Conservation (phyloP, 2,888 invertebrate species). For the Merodon equestris region DNA sequence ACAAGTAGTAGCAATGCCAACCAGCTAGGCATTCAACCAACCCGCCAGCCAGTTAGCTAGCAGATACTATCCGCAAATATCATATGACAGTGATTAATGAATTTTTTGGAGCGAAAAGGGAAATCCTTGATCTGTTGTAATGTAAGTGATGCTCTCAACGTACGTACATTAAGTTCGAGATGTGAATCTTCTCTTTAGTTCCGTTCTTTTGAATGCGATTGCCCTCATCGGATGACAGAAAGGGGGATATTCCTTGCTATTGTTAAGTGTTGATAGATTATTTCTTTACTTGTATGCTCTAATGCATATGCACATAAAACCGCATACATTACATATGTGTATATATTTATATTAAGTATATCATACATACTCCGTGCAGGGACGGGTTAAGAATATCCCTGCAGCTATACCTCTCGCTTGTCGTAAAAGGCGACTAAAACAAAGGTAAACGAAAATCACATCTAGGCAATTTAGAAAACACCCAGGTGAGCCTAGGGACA, state of each 20-base stretch:
- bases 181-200: conserved; percentile 42
- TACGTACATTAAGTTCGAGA: conserved; percentile 34
- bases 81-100: conserved; percentile 69
- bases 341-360: no score
- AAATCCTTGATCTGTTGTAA: conserved; percentile 69
- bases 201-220: conserved; percentile 56
- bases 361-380: no score
- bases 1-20: conserved; percentile 51
- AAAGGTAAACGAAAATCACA: no score
- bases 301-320: background rate
- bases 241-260: conserved; percentile 24
- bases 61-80: conserved; percentile 68
- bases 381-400: conserved; percentile 9
- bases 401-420: no score
- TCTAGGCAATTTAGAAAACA: no score
- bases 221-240: conserved; percentile 7
- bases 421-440: no score
- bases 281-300: conserved; percentile 26
- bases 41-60: conserved; percentile 24
- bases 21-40: conserved; percentile 17
- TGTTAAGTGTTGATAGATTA: conserved; percentile 66
- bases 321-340: no score
- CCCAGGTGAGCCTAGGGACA: no score
- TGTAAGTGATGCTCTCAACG: conserved; percentile 45
- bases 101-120: conserved; percentile 67